Base-by-base conservation (phyloP, 2,797 vertebrate species). In the Harpagifer antarcticus region DNA sequence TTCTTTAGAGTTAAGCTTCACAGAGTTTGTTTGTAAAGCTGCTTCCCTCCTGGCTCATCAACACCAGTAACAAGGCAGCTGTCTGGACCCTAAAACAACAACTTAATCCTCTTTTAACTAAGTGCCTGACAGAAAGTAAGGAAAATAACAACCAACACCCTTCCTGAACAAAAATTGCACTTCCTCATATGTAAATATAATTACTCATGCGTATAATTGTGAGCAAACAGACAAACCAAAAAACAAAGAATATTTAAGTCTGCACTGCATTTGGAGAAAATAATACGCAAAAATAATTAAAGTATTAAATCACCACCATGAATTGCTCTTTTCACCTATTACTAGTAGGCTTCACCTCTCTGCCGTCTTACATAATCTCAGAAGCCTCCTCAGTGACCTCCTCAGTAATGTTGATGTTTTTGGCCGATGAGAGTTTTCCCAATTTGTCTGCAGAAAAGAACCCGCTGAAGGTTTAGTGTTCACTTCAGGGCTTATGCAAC, bases 401-500 rank as follows among this genome's bases (percentile, higher is more conserved):
- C 12, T 15, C 9, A 54, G 62, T 52, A 53, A 56, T 33, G 49
- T 5, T 79, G 50, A 71, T 74, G 68, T 50, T 81, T 82, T 65
- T 33, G 37, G 56, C 72, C 64, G 10, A 62, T 62, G 27, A 27
- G 43, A 50, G 37, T 44, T 71, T 74, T 68, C 49, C 65, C 15
- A 31, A 20, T 69, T 76, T 79, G 19, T 73, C 56, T 37, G 17
- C 17, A 74, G 4, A 66, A 48, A 71, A 61, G 55, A 50, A 12
- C 1, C 14, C n/a, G 20, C 27, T n/a, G 27, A 17, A 60, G 44
- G 23, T 10, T 40, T 1, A 12, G 11, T 17, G 76, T 81, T 84
- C 60, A 78, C 78, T 75, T 78, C 23, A 74, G 68, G 57, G 47
- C 44, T 58, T 44, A 76, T 54, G 63, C 31, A 73, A 64, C 61